phyloP scores from a whole-genome alignment of 2,113 vertebrate species.

The Nesoenas mayeri region DNA sequence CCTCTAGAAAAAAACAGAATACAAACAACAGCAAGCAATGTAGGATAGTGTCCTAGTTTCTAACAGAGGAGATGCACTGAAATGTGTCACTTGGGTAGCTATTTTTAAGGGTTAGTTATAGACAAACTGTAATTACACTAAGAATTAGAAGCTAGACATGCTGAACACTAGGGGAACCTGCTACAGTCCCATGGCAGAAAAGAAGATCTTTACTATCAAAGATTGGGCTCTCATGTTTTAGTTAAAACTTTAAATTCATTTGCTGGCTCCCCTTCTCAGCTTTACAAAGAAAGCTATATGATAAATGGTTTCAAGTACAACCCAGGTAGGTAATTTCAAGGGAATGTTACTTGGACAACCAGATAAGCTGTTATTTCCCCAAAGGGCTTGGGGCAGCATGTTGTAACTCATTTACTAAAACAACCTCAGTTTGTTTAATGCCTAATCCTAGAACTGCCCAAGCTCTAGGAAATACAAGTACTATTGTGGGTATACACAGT shows the following conservation, averaged over 20 bases:
- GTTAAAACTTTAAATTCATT: rapidly evolving
- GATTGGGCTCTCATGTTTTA: background rate
- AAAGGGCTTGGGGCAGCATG: background rate
- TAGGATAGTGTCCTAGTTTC: constrained; percentile 30
- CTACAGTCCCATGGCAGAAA: background rate
- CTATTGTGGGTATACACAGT: rapidly evolving
- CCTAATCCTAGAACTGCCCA: constrained; percentile 10
- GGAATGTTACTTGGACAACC: constrained; percentile 33
- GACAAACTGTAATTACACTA: background rate
- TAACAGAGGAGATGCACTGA: background rate
- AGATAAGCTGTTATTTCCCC: background rate
- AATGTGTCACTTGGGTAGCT: background rate
- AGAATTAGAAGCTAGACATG: constrained; percentile 17
- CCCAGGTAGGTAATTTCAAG: background rate
- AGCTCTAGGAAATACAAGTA: background rate
- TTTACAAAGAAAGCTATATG: background rate
- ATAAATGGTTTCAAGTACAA: background rate
- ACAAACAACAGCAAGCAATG: background rate
- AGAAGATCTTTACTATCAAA: background rate
- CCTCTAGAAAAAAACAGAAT: background rate
- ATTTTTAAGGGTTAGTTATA: constrained; percentile 14
- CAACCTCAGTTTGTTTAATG: background rate
- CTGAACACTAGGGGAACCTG: background rate
- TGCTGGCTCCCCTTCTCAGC: background rate
- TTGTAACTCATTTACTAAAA: constrained; percentile 5